Evolutionary conservation across 2,888 invertebrate species (phyloP).

Genomic region (Temnothorax rugatulus): DNA sequence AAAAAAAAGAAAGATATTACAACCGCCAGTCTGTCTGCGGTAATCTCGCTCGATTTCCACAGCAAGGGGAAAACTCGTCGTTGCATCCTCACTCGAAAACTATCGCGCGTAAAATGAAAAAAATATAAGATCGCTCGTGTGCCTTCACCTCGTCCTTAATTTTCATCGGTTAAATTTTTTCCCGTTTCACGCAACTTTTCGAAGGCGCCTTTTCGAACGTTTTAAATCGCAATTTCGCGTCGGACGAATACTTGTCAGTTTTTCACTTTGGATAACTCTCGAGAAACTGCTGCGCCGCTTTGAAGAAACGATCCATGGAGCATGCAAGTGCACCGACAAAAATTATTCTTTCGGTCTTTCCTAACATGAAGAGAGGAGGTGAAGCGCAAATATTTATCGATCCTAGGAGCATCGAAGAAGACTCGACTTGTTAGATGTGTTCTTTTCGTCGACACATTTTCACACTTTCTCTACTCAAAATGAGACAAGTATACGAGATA

Average conservation of each 20-base stretch:
- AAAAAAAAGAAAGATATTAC: constrained; percentile 30
- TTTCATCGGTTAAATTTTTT: constrained; percentile 22
- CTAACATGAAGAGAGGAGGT: background rate
- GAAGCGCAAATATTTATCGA: constrained; percentile 41
- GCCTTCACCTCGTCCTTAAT: background rate
- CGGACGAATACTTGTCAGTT: constrained; percentile 11
- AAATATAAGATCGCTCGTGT: constrained; percentile 6
- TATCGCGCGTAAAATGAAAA: background rate
- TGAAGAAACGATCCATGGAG: background rate
- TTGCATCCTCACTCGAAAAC: constrained; percentile 19
- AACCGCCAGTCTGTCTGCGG: constrained; percentile 20
- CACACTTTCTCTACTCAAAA: constrained; percentile 9
- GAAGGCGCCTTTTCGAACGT: background rate
- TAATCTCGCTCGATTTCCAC: constrained; percentile 43
- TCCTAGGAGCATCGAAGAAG: background rate
- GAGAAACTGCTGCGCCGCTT: constrained; percentile 23
- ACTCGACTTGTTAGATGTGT: constrained; percentile 5
- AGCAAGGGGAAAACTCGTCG: background rate
- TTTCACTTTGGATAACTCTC: constrained; percentile 19
- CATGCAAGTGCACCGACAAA: background rate
- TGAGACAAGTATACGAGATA: background rate
- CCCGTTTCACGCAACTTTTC: background rate
- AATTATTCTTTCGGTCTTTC: constrained; percentile 42
- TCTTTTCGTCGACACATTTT: constrained; percentile 29
- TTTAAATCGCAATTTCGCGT: constrained; percentile 40